These are phyloP conservation scores for Eurytoma adleriae DNA, from an alignment of 2,888 invertebrate species.

Conservation along the genomic window DNA sequence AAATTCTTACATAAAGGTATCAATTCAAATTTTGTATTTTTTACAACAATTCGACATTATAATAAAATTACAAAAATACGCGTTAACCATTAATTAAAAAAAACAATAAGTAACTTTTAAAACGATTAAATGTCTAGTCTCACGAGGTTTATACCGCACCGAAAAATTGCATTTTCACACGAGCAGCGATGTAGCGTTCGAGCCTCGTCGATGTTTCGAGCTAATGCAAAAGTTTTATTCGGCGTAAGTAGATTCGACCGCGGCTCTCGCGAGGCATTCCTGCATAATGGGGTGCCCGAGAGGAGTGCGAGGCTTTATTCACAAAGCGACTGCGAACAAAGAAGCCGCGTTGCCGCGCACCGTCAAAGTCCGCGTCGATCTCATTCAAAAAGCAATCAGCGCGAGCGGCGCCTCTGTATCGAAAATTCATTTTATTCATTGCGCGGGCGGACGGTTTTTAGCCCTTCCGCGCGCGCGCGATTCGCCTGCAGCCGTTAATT, in stretches of 20 bases:
- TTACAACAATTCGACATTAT: no score
- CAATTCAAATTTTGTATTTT: no score
- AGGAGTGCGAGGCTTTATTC: background rate
- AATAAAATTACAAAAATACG: no score
- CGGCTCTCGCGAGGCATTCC: conserved; percentile 1
- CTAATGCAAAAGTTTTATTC: no score
- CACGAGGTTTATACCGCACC: background rate
- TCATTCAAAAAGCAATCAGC: conserved; percentile 55
- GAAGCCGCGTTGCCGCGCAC: background rate
- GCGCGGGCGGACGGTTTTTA: background rate
- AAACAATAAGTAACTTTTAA: background rate
- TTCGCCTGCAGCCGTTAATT: conserved; percentile 5
- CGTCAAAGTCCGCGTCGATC: conserved; percentile 39
- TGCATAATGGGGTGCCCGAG: conserved; percentile 6
- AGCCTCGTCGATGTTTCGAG: background rate
- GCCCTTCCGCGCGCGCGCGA: background rate
- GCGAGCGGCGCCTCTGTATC: background rate
- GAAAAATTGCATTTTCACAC: background rate
- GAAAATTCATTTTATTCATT: conserved; percentile 36
- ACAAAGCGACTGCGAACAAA: conserved; percentile 24
- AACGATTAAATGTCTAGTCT: background rate
- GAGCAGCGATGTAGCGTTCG: background rate
- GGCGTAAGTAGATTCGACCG: background rate
- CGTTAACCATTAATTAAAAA: background rate
- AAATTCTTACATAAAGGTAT: no score